Evolutionary conservation across 2,797 vertebrate genomes (phyloP).

Genomic region (Adelosebastes latens): DNA sequence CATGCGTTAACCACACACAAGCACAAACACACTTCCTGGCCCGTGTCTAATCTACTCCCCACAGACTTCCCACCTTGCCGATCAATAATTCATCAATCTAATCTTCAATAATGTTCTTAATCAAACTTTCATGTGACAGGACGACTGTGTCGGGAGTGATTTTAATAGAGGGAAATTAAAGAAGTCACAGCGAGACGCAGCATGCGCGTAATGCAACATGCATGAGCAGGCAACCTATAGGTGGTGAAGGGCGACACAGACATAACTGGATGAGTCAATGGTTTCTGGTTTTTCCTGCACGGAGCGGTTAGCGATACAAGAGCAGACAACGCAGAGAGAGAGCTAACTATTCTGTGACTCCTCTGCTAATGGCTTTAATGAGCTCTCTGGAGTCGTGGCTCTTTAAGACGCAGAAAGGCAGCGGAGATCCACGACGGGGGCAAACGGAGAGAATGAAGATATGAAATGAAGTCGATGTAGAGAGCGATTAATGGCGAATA

Average conservation of each 20-base stretch:
- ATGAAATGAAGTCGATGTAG: slow-evolving; percentile 31
- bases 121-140: slow-evolving; percentile 69
- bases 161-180: slow-evolving; percentile 54
- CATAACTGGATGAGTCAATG: slow-evolving; percentile 9
- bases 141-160: slow-evolving; percentile 29
- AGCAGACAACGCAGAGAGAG: slow-evolving; percentile 5
- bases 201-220: slow-evolving; percentile 17
- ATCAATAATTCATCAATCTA: slow-evolving; percentile 75
- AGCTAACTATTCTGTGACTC: slow-evolving; percentile 43
- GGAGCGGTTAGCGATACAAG: slow-evolving; percentile 9
- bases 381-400: slow-evolving; percentile 55
- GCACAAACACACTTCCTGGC: slow-evolving; percentile 31
- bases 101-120: slow-evolving; percentile 69
- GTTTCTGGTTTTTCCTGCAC: neutral
- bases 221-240: slow-evolving; percentile 27
- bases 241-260: neutral
- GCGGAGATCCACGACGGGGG: slow-evolving; percentile 22
- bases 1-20: slow-evolving; percentile 9
- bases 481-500: slow-evolving; percentile 41
- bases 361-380: slow-evolving; percentile 71
- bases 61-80: slow-evolving; percentile 52
- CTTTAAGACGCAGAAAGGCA: slow-evolving; percentile 30
- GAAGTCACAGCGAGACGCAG: neutral
- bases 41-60: slow-evolving; percentile 54
- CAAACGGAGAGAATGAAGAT: slow-evolving; percentile 38